These are phyloP conservation scores for Oceanodroma leucorhoa DNA, from an alignment of 2,797 vertebrate genomes.

Conservation along the genomic window DNA sequence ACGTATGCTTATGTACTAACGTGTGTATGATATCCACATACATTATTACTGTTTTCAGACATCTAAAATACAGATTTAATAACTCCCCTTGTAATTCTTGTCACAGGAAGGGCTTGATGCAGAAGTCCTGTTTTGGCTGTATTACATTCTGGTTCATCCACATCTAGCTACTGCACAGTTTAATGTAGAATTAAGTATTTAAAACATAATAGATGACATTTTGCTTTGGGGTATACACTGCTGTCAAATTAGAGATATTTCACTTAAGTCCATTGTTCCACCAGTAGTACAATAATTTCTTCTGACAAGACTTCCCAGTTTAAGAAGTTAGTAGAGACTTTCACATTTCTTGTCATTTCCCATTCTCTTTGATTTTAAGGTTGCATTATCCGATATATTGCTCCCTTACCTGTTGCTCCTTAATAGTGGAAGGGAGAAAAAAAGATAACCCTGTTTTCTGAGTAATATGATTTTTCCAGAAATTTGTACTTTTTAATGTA, in stretches of 20 bases:
- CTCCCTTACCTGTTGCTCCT: background rate
- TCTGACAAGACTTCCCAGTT: background rate
- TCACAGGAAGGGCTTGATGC: background rate
- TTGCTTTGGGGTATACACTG: background rate
- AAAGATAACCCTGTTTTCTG: background rate
- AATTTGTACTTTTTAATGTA: background rate
- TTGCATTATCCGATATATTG: background rate
- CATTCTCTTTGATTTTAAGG: background rate
- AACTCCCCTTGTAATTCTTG: background rate
- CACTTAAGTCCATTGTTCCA: background rate
- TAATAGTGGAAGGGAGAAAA: fast-evolving
- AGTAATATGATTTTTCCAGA: background rate
- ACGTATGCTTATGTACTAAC: background rate
- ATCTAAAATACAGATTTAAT: background rate
- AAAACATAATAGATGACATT: background rate
- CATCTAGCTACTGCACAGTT: background rate
- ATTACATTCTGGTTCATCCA: background rate
- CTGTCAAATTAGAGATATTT: background rate
- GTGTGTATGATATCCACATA: background rate
- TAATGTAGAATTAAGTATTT: background rate
- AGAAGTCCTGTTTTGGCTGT: background rate
- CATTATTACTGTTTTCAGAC: background rate
- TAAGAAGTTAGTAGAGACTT: background rate
- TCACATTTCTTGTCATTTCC: background rate
- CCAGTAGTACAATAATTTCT: background rate